phyloP scores from a whole-genome alignment of 1,140 invertebrate genomes.

The Lasioglossum baleicum region DNA sequence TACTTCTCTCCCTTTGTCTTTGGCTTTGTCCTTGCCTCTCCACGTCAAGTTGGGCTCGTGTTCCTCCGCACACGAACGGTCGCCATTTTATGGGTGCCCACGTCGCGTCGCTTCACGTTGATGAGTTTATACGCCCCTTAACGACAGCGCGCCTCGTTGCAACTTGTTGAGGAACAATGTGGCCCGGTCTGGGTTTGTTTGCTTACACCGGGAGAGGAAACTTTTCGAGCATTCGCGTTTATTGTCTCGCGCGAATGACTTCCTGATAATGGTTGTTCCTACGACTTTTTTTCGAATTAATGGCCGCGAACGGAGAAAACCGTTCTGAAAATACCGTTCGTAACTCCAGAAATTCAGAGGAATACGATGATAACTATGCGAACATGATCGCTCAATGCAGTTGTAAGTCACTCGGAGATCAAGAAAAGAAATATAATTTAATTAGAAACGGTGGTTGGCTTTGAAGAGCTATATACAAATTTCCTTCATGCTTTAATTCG shows the following conservation, averaged over 20 bases:
- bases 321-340: neutral
- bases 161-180: slow-evolving; percentile 54
- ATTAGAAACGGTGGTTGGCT: no score
- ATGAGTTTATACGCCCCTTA: slow-evolving; percentile 37
- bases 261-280: neutral
- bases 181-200: neutral
- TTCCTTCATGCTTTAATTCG: no score
- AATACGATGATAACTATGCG: no score
- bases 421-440: no score
- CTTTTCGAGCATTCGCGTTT: slow-evolving; percentile 31
- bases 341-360: no score
- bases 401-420: no score
- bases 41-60: no score
- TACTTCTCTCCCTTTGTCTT: no score
- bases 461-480: no score
- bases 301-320: neutral
- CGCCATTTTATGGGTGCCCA: slow-evolving; percentile 36
- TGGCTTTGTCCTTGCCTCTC: no score
- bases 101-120: slow-evolving; percentile 14
- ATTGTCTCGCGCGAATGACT: slow-evolving; percentile 1
- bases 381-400: no score
- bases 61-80: neutral
- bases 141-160: slow-evolving; percentile 37
- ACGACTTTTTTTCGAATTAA: neutral
- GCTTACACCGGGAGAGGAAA: neutral